These are phyloP conservation scores for Manacus vitellinus DNA, from an alignment of 2,113 vertebrate genomes.

Conservation along the genomic window DNA sequence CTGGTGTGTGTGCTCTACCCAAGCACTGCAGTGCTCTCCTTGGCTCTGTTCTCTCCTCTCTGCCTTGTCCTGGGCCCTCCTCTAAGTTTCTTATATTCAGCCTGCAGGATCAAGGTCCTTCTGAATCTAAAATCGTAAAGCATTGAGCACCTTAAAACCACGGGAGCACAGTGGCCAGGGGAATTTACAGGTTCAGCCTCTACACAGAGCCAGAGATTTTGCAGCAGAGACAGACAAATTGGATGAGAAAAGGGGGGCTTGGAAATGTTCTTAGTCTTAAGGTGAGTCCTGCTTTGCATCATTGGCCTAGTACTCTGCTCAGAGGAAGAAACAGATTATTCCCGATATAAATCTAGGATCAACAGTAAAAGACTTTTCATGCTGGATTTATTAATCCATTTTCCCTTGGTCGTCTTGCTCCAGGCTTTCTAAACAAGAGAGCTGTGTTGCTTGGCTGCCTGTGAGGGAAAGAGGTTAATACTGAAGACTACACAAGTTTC, in stretches of 20 bases:
- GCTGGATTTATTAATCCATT: neutral
- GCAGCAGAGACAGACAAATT: neutral
- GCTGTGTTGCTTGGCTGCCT: neutral
- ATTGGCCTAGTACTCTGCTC: neutral
- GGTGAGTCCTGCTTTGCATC: neutral
- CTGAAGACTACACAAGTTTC: constrained; percentile 24
- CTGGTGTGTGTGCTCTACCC: neutral
- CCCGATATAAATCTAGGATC: neutral
- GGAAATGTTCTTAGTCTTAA: neutral
- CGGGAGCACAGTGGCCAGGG: rapidly evolving
- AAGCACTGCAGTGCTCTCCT: neutral
- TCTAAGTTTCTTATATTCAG: neutral
- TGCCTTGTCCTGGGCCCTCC: neutral
- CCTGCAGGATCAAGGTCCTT: neutral
- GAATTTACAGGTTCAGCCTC: neutral
- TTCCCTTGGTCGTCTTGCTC: neutral
- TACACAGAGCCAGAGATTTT: neutral
- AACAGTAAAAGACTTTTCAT: neutral
- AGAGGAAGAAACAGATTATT: neutral
- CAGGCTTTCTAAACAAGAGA: neutral
- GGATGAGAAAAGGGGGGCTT: neutral
- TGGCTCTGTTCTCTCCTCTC: neutral
- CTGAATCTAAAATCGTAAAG: neutral
- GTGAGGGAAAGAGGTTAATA: neutral
- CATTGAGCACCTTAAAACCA: neutral